These are phyloP conservation scores for Bruchidius siliquastri DNA, from an alignment of 2,888 invertebrate genomes.

Conservation along the genomic window DNA sequence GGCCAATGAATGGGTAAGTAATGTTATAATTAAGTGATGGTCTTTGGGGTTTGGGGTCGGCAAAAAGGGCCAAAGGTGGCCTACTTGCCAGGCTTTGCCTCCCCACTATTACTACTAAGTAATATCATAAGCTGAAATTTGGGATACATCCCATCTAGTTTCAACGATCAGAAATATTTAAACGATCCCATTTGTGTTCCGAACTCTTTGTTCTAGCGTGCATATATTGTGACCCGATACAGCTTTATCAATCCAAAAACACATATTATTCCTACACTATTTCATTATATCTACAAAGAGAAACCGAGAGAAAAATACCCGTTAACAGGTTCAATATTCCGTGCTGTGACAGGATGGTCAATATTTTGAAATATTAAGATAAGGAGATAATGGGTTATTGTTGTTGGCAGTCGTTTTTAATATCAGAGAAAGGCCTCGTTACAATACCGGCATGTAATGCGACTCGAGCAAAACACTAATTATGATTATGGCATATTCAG, in stretches of 20 bases:
- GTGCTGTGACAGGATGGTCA: not conserved
- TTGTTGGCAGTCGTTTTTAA: not conserved
- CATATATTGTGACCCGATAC: no score
- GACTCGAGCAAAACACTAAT: not conserved
- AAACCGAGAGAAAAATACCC: not conserved
- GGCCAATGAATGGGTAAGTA: no score
- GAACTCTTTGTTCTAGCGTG: no score
- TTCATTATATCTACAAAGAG: not conserved
- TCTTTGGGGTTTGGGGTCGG: no score
- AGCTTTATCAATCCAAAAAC: not conserved
- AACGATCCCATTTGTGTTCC: no score
- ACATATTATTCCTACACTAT: not conserved
- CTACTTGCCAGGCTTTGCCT: no score
- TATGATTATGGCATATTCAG: not conserved
- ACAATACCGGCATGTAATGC: not conserved
- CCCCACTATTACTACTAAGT: no score
- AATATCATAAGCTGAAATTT: no score
- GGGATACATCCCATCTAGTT: no score
- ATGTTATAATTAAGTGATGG: no score
- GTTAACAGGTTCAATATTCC: not conserved
- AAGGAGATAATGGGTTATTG: not conserved
- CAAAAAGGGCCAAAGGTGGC: no score
- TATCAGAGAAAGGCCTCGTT: not conserved
- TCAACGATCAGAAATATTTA: no score
- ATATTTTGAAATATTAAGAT: not conserved